Conservation (phyloP, 2,888 invertebrate species). For the Pinctada fucata region DNA sequence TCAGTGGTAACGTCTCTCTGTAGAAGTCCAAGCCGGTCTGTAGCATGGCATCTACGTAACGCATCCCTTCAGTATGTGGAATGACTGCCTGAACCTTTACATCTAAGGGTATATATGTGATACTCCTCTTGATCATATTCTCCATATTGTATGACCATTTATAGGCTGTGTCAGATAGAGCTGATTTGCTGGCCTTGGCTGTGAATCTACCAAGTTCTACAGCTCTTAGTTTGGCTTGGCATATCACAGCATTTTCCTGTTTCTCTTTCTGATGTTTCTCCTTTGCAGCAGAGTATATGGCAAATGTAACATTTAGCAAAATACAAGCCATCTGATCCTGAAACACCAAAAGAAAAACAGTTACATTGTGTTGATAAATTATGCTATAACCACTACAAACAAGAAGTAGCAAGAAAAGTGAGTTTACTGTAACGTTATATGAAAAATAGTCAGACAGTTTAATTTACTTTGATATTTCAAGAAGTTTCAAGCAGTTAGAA, state of each 20-base stretch:
- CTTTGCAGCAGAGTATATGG: not conserved
- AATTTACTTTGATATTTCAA: no score
- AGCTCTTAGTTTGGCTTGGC: conserved; percentile 24
- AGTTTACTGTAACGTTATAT: no score
- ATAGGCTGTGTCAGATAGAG: not conserved
- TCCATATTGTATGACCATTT: not conserved
- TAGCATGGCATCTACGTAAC: not conserved
- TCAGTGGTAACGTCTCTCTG: conserved; percentile 21
- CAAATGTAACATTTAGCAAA: conserved; percentile 25
- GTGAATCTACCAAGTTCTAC: conserved; percentile 31
- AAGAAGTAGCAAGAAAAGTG: no score
- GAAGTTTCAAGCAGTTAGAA: no score
- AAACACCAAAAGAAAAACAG: not conserved
- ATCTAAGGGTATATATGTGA: not conserved
- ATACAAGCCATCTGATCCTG: conserved; percentile 31
- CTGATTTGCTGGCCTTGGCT: not conserved
- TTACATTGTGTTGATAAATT: no score
- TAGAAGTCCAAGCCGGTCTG: conserved; percentile 24
- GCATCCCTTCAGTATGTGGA: not conserved
- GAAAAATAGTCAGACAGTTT: no score
- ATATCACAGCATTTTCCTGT: not conserved
- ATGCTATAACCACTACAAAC: no score
- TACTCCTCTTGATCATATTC: not conserved
- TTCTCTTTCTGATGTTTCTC: not conserved
- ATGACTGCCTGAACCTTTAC: not conserved